phyloP scores from a whole-genome alignment of 1,140 invertebrate species.

The Drosophila burlai region DNA sequence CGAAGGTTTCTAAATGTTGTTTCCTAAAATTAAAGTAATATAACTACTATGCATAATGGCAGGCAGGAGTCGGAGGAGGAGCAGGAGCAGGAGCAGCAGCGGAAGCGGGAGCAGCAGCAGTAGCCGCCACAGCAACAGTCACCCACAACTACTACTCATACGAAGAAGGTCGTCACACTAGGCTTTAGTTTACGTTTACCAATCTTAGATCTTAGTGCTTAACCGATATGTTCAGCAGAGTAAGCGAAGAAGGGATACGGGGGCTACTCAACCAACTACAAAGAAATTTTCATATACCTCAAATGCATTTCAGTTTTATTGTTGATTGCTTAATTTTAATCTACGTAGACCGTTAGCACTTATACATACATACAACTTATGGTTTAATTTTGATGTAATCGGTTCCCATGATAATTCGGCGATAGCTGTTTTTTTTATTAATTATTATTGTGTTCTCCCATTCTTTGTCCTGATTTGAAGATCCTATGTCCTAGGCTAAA shows the following conservation, averaged over 20 bases:
- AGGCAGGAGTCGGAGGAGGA: background rate
- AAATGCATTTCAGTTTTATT: slow-evolving; percentile 85
- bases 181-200: slow-evolving; percentile 53
- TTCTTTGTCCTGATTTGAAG: slow-evolving; percentile 34
- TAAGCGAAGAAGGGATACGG: slow-evolving; percentile 21
- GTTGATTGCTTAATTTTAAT: slow-evolving; percentile 79
- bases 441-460: slow-evolving; percentile 20
- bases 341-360: slow-evolving; percentile 25
- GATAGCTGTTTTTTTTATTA: slow-evolving; percentile 33
- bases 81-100: background rate
- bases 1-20: slow-evolving; percentile 79
- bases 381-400: slow-evolving; percentile 43
- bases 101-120: background rate
- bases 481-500: slow-evolving; percentile 53
- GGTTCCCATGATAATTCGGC: slow-evolving; percentile 14
- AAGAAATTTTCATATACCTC: slow-evolving; percentile 85
- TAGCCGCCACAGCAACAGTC: slow-evolving; percentile 55
- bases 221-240: slow-evolving; percentile 43
- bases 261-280: slow-evolving; percentile 80
- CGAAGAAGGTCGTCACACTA: slow-evolving; percentile 66
- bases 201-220: slow-evolving; percentile 42
- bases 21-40: slow-evolving; percentile 60
- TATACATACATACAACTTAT: slow-evolving; percentile 15
- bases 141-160: slow-evolving; percentile 75
- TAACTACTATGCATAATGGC: slow-evolving; percentile 7